A percentile compares a stretch with the other conserved stretches of the same genome.
Conservation (phyloP, 2,113 vertebrate genomes). For the Scalopus aquaticus region DNA sequence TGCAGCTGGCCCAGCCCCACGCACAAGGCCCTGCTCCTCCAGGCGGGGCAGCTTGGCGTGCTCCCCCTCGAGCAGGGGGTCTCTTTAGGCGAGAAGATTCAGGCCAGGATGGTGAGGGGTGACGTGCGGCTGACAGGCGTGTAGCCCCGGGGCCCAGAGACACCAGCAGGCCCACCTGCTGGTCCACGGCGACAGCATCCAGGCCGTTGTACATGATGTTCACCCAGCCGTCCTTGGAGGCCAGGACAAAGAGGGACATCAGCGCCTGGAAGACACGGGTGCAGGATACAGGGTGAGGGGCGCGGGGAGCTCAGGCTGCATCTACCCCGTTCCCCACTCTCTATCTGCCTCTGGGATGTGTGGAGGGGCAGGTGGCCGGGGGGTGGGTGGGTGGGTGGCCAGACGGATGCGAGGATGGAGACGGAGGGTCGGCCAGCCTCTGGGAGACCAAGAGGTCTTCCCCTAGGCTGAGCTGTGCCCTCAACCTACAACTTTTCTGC, state of each 20-base stretch:
- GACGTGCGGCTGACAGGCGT: neutral
- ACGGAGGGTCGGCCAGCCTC: no score
- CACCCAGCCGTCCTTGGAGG: constrained; percentile 99
- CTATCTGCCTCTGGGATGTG: neutral
- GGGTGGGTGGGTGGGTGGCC: no score
- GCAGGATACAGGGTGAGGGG: neutral
- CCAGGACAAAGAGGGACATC: constrained; percentile 99
- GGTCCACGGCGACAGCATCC: constrained; percentile 96
- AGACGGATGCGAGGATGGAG: no score
- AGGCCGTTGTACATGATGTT: constrained; percentile 99
- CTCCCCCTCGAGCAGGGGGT: no score
- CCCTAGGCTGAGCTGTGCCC: neutral
- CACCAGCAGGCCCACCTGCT: constrained; percentile 84
- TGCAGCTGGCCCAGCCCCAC: neutral
- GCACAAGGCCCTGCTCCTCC: no score
- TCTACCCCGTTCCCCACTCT: neutral
- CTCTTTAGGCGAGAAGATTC: neutral
- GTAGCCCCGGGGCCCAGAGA: neutral
- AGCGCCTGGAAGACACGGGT: constrained; percentile 89
- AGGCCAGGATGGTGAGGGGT: neutral
- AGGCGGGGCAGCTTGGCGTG: no score
- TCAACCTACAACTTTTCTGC: neutral
- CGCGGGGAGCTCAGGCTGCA: neutral
- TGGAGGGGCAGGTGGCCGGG: no score
- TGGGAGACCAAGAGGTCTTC: neutral